phyloP scores from a whole-genome alignment of 2,888 invertebrate genomes.

The Caenorhabditis sp. region DNA sequence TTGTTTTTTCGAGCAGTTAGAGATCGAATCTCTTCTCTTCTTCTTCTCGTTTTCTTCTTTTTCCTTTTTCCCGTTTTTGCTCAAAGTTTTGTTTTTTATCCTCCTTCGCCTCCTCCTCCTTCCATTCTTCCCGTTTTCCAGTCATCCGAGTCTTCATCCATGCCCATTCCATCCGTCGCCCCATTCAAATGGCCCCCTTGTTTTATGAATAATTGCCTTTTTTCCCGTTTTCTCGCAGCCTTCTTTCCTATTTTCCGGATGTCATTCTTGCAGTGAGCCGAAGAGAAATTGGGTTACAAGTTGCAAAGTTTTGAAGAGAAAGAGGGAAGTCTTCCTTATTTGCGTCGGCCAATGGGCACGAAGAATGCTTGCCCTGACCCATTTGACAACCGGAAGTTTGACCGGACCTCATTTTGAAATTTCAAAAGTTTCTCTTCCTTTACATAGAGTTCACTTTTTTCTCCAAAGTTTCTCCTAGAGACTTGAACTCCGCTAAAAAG shows the following conservation, averaged over 20 bases:
- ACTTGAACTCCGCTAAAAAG: too few relatives aligned
- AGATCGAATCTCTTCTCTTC: constrained; percentile 9
- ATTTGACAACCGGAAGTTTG: constrained; percentile 2
- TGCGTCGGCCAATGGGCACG: neutral
- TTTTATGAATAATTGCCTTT: constrained; percentile 58
- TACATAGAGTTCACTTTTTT: constrained; percentile 2
- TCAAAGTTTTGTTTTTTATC: constrained; percentile 20
- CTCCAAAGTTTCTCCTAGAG: neutral
- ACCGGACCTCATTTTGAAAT: neutral
- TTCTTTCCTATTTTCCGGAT: constrained; percentile 8
- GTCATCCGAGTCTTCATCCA: too few relatives aligned
- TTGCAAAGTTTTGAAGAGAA: constrained; percentile 21
- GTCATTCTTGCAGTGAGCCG: constrained; percentile 11
- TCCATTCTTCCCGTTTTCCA: neutral
- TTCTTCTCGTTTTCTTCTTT: constrained; percentile 2
- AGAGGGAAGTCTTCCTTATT: constrained; percentile 27
- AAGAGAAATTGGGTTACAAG: constrained; percentile 21
- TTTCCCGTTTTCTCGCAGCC: constrained; percentile 19
- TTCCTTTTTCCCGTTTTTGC: constrained; percentile 2
- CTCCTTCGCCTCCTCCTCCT: constrained; percentile 16
- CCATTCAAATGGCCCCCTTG: constrained; percentile 47
- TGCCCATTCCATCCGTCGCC: constrained; percentile 7
- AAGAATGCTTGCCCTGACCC: neutral
- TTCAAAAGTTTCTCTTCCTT: neutral
- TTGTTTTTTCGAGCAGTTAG: constrained; percentile 9